Conservation (phyloP, 2,113 vertebrate species). For the Uria aalge region DNA sequence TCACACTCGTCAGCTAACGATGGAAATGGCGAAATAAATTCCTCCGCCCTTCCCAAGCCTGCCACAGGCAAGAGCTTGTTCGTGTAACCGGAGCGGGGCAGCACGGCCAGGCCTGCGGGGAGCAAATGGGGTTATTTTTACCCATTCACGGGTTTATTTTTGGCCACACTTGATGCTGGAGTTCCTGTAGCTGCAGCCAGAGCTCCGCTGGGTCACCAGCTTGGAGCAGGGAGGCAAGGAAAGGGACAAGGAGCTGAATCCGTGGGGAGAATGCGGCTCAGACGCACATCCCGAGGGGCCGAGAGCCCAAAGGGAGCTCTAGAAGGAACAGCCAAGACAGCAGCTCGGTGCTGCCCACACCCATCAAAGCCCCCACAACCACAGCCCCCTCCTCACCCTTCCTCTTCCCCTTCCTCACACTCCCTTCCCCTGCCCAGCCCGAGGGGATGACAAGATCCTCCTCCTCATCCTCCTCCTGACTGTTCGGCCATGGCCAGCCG, state of each 20-base stretch:
- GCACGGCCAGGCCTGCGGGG: background rate
- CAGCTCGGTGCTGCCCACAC: background rate
- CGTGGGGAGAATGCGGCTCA: background rate
- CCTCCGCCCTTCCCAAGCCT: background rate
- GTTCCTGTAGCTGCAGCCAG: background rate
- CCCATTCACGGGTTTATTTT: background rate
- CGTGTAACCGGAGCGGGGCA: background rate
- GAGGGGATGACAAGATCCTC: background rate
- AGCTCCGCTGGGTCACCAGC: background rate
- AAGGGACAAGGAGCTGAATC: background rate
- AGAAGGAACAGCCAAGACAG: background rate
- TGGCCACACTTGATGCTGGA: background rate
- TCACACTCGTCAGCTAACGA: background rate
- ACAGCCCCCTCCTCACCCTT: background rate
- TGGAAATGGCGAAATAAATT: rapidly evolving
- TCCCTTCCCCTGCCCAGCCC: background rate
- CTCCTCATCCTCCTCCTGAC: background rate
- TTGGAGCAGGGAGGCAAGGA: background rate
- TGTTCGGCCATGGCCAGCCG: background rate
- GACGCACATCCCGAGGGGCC: background rate
- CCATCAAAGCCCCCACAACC: background rate
- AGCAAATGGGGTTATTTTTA: background rate
- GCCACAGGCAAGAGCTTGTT: background rate
- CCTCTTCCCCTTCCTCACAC: background rate
- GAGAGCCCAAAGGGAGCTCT: background rate